Conservation (phyloP, 2,797 vertebrate species). For the Poeciliopsis infans region DNA sequence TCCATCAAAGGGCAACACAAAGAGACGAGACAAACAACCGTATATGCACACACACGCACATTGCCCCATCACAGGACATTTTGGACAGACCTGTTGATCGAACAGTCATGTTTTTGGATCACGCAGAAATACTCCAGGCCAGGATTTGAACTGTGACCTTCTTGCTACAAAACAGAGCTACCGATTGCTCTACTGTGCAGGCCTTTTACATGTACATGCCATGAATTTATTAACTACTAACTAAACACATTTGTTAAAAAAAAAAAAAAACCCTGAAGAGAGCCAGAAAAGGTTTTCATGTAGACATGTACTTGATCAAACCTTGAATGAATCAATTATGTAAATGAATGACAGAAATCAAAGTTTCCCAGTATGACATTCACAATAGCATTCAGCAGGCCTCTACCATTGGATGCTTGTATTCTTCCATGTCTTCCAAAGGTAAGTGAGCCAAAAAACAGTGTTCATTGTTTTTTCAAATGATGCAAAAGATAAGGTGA, state of each 20-base stretch:
- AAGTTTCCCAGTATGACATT: neutral
- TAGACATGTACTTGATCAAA: neutral
- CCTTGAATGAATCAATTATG: neutral
- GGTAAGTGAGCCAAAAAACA: neutral
- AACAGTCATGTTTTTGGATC: neutral
- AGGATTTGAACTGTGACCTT: too few species aligned
- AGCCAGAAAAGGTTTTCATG: neutral
- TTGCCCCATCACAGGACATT: neutral
- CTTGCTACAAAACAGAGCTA: too few species aligned
- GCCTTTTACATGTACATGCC: neutral
- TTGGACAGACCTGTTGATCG: neutral
- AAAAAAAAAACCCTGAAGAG: neutral
- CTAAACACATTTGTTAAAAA: neutral
- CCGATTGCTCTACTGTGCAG: too few species aligned
- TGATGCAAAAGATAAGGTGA: neutral
- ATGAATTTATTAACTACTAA: neutral
- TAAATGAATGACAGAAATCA: neutral
- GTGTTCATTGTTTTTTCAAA: neutral
- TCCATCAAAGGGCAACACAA: neutral
- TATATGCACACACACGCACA: neutral
- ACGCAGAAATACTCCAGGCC: too few species aligned
- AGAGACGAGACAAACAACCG: neutral
- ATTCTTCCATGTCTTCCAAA: neutral
- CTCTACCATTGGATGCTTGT: neutral
- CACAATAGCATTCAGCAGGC: neutral